phyloP scores from a whole-genome alignment of 1,140 invertebrate species.

The Capitella teleta region DNA sequence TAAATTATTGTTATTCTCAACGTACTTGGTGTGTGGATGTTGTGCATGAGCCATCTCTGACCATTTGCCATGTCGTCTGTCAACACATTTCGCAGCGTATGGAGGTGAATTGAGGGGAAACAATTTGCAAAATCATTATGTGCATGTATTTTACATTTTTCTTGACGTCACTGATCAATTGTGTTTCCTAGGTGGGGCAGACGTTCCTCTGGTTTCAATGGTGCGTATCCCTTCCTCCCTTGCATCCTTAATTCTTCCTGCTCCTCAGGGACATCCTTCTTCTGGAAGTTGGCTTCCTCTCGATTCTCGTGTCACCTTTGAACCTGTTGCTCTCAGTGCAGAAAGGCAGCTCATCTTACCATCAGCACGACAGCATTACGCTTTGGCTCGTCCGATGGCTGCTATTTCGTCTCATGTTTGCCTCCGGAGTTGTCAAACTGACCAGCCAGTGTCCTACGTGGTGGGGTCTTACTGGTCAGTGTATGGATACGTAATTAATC shows the following conservation, averaged over 20 bases:
- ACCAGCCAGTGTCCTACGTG: constrained; percentile 63
- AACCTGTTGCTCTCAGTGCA: too few species aligned
- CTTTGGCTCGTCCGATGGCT: constrained; percentile 68
- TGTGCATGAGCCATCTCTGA: too few species aligned
- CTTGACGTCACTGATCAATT: too few species aligned
- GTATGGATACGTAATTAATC: too few species aligned
- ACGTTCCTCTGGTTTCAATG: constrained; percentile 1
- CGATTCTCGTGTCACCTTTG: constrained; percentile 58
- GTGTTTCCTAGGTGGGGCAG: constrained; percentile 4
- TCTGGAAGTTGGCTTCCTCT: constrained; percentile 65
- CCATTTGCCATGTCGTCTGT: too few species aligned
- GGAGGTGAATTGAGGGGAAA: too few species aligned
- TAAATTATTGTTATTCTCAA: too few species aligned
- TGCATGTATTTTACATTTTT: too few species aligned
- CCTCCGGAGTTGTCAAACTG: constrained; percentile 63
- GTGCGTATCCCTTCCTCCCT: neutral
- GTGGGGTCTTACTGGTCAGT: constrained; percentile 67
- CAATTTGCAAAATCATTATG: too few species aligned
- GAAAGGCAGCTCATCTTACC: constrained; percentile 43
- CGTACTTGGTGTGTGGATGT: too few species aligned
- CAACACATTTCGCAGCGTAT: too few species aligned
- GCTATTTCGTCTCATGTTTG: constrained; percentile 66
- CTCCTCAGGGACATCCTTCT: constrained; percentile 58
- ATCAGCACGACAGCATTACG: constrained; percentile 43
- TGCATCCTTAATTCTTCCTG: constrained; percentile 9